A percentile compares a stretch with the other conserved stretches of the same genome.
phyloP scores from a whole-genome alignment of 2,113 vertebrate species.

The Callospermophilus lateralis region DNA sequence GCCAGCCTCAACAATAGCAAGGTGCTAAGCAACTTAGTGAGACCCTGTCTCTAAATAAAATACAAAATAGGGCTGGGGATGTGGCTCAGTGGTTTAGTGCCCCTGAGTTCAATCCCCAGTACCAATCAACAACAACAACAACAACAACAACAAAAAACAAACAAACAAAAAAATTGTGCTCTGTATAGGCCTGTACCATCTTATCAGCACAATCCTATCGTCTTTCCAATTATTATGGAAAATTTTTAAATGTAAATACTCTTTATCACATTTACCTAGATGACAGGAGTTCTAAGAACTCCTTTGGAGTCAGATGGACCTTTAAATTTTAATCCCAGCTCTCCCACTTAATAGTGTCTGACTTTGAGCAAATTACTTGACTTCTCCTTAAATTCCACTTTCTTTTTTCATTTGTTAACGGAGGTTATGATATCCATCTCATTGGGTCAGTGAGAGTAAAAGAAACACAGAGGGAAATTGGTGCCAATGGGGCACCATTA shows the following conservation, averaged over 20 bases:
- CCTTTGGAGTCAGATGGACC: background rate
- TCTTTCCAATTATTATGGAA: background rate
- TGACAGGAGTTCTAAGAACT: background rate
- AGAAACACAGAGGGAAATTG: background rate
- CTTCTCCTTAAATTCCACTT: constrained; percentile 24
- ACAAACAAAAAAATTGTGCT: background rate
- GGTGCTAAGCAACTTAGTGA: too few relatives aligned
- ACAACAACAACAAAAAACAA: background rate
- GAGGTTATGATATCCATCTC: background rate
- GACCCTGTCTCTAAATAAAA: too few relatives aligned
- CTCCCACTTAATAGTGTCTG: background rate
- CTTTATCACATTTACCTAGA: background rate
- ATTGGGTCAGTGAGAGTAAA: background rate
- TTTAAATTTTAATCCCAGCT: constrained; percentile 1
- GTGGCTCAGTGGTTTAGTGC: too few relatives aligned
- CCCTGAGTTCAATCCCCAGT: too few relatives aligned
- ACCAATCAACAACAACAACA: background rate
- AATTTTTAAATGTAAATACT: constrained; percentile 34
- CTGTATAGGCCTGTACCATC: background rate
- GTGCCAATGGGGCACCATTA: background rate
- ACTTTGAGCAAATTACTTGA: background rate
- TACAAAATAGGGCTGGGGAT: too few relatives aligned
- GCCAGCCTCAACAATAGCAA: too few relatives aligned
- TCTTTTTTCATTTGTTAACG: constrained; percentile 11
- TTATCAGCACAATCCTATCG: background rate